These are phyloP conservation scores for Palythoa grandiflora DNA, from an alignment of 92 coral and sea anemone species.

Conservation along the genomic window DNA sequence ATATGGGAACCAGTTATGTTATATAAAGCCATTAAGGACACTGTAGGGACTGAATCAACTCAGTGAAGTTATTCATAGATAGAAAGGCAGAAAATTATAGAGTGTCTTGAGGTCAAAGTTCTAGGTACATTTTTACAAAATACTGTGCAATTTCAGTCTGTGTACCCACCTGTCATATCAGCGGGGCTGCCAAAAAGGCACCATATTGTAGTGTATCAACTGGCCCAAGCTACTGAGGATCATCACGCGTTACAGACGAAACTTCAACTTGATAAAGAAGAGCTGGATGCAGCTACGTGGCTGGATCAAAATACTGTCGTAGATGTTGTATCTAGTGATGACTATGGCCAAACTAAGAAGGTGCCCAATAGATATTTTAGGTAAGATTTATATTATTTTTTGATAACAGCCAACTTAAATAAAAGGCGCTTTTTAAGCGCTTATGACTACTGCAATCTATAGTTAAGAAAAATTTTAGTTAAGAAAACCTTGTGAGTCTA, in stretches of 20 bases:
- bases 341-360: constrained; percentile 85
- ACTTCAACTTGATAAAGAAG: constrained; percentile 64
- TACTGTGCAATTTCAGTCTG: constrained; percentile 72
- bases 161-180: constrained; percentile 83
- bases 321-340: constrained; percentile 86
- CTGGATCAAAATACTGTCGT: constrained; percentile 70
- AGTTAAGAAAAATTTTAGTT: too few relatives aligned
- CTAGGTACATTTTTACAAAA: not conserved
- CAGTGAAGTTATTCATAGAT: too few relatives aligned
- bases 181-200: constrained; percentile 91
- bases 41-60: too few relatives aligned
- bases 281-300: constrained; percentile 93
- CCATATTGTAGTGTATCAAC: constrained; percentile 92
- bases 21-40: too few relatives aligned
- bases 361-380: constrained; percentile 79
- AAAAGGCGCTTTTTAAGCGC: too few relatives aligned
- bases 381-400: constrained; percentile 37
- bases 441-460: too few relatives aligned
- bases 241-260: constrained; percentile 63
- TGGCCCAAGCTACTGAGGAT: constrained; percentile 75
- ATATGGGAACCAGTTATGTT: too few relatives aligned
- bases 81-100: too few relatives aligned
- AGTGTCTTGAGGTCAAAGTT: too few relatives aligned
- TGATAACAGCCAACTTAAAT: too few relatives aligned
- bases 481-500: too few relatives aligned